Base-by-base conservation (phyloP, 2,113 vertebrate species). In the Chinchilla lanigera region DNA sequence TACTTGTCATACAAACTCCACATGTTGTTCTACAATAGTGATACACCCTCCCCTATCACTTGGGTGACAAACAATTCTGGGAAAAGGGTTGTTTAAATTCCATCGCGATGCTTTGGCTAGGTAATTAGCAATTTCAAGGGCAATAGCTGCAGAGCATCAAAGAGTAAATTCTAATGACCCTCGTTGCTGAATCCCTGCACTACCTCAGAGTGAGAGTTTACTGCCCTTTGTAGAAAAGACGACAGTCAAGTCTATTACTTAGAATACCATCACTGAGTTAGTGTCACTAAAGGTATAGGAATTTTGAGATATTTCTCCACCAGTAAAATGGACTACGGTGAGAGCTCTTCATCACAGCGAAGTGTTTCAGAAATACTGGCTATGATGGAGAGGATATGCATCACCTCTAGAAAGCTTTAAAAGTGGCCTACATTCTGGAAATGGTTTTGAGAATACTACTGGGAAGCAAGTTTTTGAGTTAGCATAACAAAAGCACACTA, bases 401-500 rank as follows among this genome's bases (percentile, higher is more conserved):
- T 2, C 7, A 28, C 56, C 73, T 89, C 75, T 73, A 71, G 56
- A 87, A 90, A 80, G 61, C 50, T 90, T 89, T 82, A 73, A 71
- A 80, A 80, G 38, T 86, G 61, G 38, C 30, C 38, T 86, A 35
- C 11, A 44, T 11, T 0, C 28, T 61, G 7, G 4, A 3, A 13
- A 38, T 77, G 17, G 75, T 67, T 82, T 89, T 35, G 50, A 17
- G 11, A 50, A 13, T 82, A 58, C 84, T 88, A 12, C 26, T 84
- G 84, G 56, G 58, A 52, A 94, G 77, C 9, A 44, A 52, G 19
- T 92, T 86, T 69, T 87, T 96, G 50, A 78, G 47, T 90, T 38
- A 33, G 30, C n/a, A 52, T 92, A 41, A 73, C 19, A 33, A 71
- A 87, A 95, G 56, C 14, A 5, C 3, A 52, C 20, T 12, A 17